Percentiles rank a stretch among this genome's conserved stretches.
These are phyloP conservation scores for Battus philenor DNA, from an alignment of 1,140 invertebrate species.

Conservation along the genomic window DNA sequence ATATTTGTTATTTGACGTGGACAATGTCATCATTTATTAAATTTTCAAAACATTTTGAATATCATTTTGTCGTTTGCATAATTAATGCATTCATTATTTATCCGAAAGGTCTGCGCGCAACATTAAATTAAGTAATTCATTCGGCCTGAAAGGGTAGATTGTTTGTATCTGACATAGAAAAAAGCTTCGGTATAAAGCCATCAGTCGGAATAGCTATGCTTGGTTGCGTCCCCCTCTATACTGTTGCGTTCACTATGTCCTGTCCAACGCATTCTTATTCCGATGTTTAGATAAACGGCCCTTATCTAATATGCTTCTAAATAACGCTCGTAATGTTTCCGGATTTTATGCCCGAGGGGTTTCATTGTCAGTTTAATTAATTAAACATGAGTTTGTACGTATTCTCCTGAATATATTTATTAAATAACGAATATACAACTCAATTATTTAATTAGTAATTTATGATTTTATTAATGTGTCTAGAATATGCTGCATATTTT, in stretches of 20 bases:
- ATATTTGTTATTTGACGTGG: too few species aligned
- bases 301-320: constrained; percentile 40
- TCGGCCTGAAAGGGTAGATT: constrained; percentile 61
- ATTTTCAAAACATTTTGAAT: too few species aligned
- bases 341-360: constrained; percentile 40
- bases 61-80: too few species aligned
- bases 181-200: constrained; percentile 49
- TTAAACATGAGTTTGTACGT: constrained; percentile 26
- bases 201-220: constrained; percentile 58
- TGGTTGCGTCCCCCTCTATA: constrained; percentile 50
- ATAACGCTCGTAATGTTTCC: constrained; percentile 62
- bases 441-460: too few species aligned
- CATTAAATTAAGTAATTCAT: too few species aligned
- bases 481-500: too few species aligned
- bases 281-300: constrained; percentile 67
- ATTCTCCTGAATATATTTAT: constrained; percentile 21
- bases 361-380: constrained; percentile 53
- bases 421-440: too few species aligned
- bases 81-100: too few species aligned
- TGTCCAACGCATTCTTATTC: constrained; percentile 55
- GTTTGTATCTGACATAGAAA: constrained; percentile 68
- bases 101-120: too few species aligned
- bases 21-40: too few species aligned
- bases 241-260: constrained; percentile 25
- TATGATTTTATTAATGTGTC: too few species aligned